Evolutionary conservation across 1,140 invertebrate genomes (phyloP).

Genomic region (Drosophila sturtevanti): DNA sequence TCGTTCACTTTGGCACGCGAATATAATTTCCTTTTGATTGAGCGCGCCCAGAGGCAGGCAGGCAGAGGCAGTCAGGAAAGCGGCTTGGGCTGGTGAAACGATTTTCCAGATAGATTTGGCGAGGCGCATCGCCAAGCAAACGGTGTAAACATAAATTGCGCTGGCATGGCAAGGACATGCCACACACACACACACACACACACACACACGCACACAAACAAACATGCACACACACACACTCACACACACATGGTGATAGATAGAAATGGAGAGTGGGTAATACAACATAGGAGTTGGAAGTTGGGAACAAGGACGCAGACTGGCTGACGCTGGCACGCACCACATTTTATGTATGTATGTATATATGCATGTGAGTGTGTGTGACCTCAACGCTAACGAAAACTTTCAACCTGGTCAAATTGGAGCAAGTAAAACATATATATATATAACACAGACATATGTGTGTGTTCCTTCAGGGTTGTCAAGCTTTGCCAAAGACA

Average conservation of each 20-base stretch:
- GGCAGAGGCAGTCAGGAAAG: neutral
- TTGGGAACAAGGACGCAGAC: conserved; percentile 44
- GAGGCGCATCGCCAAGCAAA: conserved; percentile 53
- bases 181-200: conserved; percentile 33
- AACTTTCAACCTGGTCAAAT: conserved; percentile 14
- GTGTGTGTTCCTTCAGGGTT: conserved; percentile 1
- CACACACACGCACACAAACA: neutral
- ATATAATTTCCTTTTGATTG: conserved; percentile 78
- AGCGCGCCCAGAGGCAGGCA: conserved; percentile 36
- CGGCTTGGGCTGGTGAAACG: conserved; percentile 31
- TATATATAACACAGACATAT: conserved; percentile 1
- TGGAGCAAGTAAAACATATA: conserved; percentile 2
- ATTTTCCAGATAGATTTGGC: conserved; percentile 62
- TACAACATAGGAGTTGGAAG: conserved; percentile 7
- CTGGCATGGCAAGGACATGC: conserved; percentile 53
- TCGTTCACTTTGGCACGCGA: conserved; percentile 58
- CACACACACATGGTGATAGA: neutral
- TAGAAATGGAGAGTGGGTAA: neutral
- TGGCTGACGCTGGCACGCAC: conserved; percentile 52
- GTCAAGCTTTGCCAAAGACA: conserved; percentile 2
- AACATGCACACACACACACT: conserved; percentile 27
- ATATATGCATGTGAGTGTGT: neutral
- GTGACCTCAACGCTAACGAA: conserved; percentile 9
- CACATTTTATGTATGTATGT: conserved; percentile 13
- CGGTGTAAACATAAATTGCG: conserved; percentile 74